These are phyloP conservation scores for Datnioides undecimradiatus DNA, from an alignment of 2,113 vertebrate genomes.

Conservation along the genomic window DNA sequence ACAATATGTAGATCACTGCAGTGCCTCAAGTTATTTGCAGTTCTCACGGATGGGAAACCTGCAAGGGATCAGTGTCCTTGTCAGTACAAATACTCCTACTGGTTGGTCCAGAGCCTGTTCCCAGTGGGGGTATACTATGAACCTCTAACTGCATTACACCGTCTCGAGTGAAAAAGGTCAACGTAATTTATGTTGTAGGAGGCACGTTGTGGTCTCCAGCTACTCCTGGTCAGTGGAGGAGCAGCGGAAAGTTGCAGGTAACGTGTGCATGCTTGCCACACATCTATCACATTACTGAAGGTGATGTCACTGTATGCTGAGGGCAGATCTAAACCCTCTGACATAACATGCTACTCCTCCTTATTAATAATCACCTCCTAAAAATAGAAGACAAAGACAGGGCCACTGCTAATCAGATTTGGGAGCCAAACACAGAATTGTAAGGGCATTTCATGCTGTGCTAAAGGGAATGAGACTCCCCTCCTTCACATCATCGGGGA, in stretches of 20 bases:
- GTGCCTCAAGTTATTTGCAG: neutral
- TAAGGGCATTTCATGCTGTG: conserved; percentile 30
- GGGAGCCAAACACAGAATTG: conserved; percentile 31
- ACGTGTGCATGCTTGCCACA: neutral
- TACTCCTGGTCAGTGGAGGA: neutral
- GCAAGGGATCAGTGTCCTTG: neutral
- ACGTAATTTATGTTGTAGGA: neutral
- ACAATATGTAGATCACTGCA: neutral
- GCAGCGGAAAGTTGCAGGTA: neutral
- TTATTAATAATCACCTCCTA: conserved; percentile 70
- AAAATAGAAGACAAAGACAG: conserved; percentile 60
- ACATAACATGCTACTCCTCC: conserved; percentile 52
- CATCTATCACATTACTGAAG: conserved; percentile 21
- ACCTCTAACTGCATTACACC: neutral
- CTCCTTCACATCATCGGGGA: conserved; percentile 1
- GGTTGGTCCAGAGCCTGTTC: neutral
- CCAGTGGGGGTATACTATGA: neutral
- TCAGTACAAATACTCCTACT: neutral
- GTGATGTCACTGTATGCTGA: conserved; percentile 25
- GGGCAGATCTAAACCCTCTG: conserved; percentile 45
- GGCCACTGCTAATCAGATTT: conserved; percentile 63
- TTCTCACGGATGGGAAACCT: neutral
- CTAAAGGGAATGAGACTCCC: conserved; percentile 10
- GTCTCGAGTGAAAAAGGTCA: neutral
- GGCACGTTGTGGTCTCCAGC: neutral